Evolutionary conservation across 64 coral and sea anemone species (phyloP).

Genomic region (Pachyseris speciosa): DNA sequence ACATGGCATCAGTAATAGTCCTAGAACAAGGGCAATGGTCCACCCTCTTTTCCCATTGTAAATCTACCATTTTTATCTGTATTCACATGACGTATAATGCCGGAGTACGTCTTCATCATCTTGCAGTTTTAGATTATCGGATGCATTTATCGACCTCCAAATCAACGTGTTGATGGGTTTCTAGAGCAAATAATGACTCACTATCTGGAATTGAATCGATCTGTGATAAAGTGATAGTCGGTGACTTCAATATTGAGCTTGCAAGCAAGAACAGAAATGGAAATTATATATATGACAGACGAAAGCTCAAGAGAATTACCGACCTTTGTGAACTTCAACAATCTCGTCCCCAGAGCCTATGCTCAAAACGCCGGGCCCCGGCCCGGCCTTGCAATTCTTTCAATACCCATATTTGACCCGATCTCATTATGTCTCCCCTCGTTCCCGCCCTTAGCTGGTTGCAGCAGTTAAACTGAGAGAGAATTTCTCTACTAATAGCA

Average conservation of each 20-base stretch:
- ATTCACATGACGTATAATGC: neutral
- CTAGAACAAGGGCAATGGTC: slow-evolving; percentile 4
- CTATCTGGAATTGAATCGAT: neutral
- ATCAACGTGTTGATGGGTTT: neutral
- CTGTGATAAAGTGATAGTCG: neutral
- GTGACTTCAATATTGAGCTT: neutral
- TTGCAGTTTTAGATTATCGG: slow-evolving; percentile 30
- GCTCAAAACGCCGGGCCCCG: too few relatives aligned
- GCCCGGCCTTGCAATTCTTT: too few relatives aligned
- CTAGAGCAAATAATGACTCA: neutral
- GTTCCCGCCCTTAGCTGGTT: too few relatives aligned
- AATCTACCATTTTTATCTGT: neutral
- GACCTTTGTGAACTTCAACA: neutral
- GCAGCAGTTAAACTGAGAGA: too few relatives aligned
- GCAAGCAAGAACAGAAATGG: neutral
- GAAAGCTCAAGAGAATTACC: neutral
- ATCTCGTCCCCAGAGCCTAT: neutral
- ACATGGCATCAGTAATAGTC: neutral
- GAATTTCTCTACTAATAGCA: too few relatives aligned
- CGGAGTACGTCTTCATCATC: neutral
- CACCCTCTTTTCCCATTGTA: neutral
- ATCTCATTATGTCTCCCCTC: too few relatives aligned
- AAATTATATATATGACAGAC: neutral
- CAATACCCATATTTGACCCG: too few relatives aligned
- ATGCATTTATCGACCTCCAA: neutral